These are phyloP conservation scores for roundworm (Caenorhabditis elegans) DNA, from an alignment of 1,140 invertebrate genomes.

Conservation along the genomic window WBcel235 BX284604.4:13652501-13653000, in stretches of 20 bases:
- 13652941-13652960: too few relatives aligned
- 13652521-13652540: slow-evolving; percentile 56
- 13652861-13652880: too few relatives aligned
- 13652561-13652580: slow-evolving; percentile 40
- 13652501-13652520: slow-evolving; percentile 72
- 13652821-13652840: too few relatives aligned
- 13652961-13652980: too few relatives aligned
- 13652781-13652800: too few relatives aligned
- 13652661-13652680: slow-evolving; percentile 72
- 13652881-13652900: too few relatives aligned
- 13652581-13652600: slow-evolving; percentile 74
- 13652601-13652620: slow-evolving; percentile 73
- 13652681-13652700: slow-evolving; percentile 71
- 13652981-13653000: too few relatives aligned
- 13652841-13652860: too few relatives aligned
- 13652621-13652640: slow-evolving; percentile 71
- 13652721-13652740: slow-evolving; percentile 52
- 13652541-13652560: not conserved
- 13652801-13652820: too few relatives aligned
- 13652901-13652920: too few relatives aligned
- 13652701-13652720: slow-evolving; percentile 68
- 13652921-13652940: too few relatives aligned
- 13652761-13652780: slow-evolving; percentile 39
- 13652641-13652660: slow-evolving; percentile 76
- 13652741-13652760: slow-evolving; percentile 57